Evolutionary conservation across 2,113 vertebrate species (phyloP), one percentile per base, ranked within the genome.

Genomic region (Vireo altiloquus): DNA sequence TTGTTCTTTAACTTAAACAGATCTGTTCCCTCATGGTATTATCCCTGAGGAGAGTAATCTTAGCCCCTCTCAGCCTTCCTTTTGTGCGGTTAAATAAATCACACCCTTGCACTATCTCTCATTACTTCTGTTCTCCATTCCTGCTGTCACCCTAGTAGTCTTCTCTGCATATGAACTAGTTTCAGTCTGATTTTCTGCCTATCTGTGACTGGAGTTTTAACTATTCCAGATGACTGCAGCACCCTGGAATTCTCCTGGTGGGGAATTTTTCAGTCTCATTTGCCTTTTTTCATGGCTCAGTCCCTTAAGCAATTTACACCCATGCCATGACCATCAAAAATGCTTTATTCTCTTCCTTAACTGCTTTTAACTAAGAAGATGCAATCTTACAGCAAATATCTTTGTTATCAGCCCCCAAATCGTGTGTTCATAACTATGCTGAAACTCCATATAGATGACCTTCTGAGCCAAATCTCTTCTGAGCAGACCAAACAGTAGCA

Each of bases 1-100:
- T 94, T 95, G 92, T 94, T 95, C 91, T 90, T 91, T 89, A 78
- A 84, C 15, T 94, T 87, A 94, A 97, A 94, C 86, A 92, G 39
- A 74, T 74, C 42, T 86, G 71, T 92, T 95, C 88, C 66, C 57
- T 87, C 1, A 0, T 56, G 44, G 33, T 89, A 84, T 92, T 96
- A 87, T 94, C 81, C 44, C 70, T 39, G 46, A 65, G 54, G 75
- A 94, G 76, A 86, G 64, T 33, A 77, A 57, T 70, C 75, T 82
- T 80, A 94, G 84, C 30, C 79, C 16, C 13, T 77, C 59, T 88
- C 27, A 24, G 50, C 72, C 71, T 97, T 97, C 90, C 90, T 92
- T 93, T 86, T 30, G 8, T 50, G 80, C 74, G 86, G 35, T 74
- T 88, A 93, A 92, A 96, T 82, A 61, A 83, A 75, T 80, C 68